These are phyloP conservation scores for Palythoa grandiflora DNA, from an alignment of 92 coral and sea anemone genomes.

Conservation along the genomic window DNA sequence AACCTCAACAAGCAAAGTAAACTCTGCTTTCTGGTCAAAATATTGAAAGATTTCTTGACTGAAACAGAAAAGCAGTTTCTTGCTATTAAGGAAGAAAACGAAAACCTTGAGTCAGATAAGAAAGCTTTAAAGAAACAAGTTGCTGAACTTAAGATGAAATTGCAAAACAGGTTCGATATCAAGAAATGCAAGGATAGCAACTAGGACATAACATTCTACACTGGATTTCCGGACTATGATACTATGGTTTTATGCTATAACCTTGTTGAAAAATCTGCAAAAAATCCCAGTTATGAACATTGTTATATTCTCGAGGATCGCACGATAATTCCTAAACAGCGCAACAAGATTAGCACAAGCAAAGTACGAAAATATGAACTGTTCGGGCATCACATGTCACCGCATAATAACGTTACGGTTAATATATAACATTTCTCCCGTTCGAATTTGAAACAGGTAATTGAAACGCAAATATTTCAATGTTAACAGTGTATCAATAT, in stretches of 20 bases:
- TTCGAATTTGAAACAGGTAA: too few relatives aligned
- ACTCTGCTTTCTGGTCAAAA: constrained; percentile 57
- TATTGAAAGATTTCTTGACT: constrained; percentile 58
- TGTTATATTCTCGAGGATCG: too few relatives aligned
- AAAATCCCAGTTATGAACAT: constrained; percentile 62
- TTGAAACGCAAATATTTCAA: too few relatives aligned
- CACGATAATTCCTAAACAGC: too few relatives aligned
- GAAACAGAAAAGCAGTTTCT: too few relatives aligned
- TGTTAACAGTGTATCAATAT: too few relatives aligned
- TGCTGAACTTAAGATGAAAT: constrained; percentile 8
- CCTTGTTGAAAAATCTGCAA: constrained; percentile 46
- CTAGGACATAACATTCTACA: constrained; percentile 66
- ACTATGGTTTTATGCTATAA: constrained; percentile 41
- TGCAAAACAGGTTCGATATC: constrained; percentile 48
- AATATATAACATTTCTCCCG: too few relatives aligned
- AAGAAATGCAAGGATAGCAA: constrained; percentile 53
- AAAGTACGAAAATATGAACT: too few relatives aligned
- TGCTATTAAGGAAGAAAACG: constrained; percentile 51
- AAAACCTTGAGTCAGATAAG: constrained; percentile 46
- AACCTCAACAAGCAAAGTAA: constrained; percentile 44
- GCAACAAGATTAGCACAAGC: too few relatives aligned
- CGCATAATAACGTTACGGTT: too few relatives aligned
- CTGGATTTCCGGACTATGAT: too few relatives aligned
- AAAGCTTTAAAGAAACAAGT: constrained; percentile 43
- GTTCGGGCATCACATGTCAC: too few relatives aligned